A percentile compares a stretch with the other conserved stretches of the same genome.
phyloP scores from a whole-genome alignment of 2,888 invertebrate species.

The Ectemnius cavifrons region DNA sequence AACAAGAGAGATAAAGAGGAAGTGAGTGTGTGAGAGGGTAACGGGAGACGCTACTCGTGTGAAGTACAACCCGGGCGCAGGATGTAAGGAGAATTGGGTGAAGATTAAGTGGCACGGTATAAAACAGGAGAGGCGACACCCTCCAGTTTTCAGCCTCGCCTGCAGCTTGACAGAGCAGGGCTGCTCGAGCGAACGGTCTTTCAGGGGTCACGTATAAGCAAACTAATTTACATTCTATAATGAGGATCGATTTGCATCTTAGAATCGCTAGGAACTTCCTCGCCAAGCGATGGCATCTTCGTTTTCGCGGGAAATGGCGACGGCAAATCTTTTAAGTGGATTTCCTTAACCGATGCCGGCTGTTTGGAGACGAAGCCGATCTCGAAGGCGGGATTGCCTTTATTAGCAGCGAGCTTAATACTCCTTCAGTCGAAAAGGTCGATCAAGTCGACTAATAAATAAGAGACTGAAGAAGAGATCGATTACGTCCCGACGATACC shows the following conservation, averaged over 20 bases:
- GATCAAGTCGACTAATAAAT: not conserved
- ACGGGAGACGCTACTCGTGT: no score
- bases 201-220: not conserved
- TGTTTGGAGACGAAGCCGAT: not conserved
- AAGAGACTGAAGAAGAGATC: constrained; percentile 34
- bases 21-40: no score
- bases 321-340: constrained; percentile 1
- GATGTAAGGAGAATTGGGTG: no score
- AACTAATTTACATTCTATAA: constrained; percentile 8
- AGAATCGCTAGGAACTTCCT: not conserved
- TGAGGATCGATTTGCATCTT: constrained; percentile 7
- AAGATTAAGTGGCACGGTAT: no score
- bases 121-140: no score
- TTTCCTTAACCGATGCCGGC: not conserved
- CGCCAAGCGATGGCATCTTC: not conserved
- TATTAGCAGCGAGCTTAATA: not conserved
- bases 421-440: not conserved
- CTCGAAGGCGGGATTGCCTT: not conserved
- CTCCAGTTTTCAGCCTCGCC: no score
- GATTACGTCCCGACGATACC: constrained; percentile 50
- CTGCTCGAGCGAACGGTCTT: no score
- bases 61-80: no score
- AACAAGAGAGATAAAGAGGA: constrained; percentile 8
- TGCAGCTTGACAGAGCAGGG: no score
- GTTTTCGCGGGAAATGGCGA: not conserved